phyloP scores from a whole-genome alignment of 2,888 invertebrate genomes.

The Scaptomyza flava region DNA sequence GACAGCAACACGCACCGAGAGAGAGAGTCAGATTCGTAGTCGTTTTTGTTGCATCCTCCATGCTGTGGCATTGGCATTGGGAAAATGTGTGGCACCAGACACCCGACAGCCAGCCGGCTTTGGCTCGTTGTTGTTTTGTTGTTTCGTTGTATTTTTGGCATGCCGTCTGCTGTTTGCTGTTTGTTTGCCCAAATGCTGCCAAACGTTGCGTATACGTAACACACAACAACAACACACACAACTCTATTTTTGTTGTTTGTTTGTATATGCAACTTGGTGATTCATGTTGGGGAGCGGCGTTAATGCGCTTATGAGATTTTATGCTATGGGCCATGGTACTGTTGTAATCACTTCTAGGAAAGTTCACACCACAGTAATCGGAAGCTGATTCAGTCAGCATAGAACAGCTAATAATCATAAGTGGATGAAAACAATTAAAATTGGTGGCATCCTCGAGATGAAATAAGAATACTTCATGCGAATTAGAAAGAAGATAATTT shows the following conservation, averaged over 20 bases:
- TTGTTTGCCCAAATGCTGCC: slow-evolving; percentile 34
- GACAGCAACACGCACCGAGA: slow-evolving; percentile 16
- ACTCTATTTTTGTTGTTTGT: slow-evolving; percentile 41
- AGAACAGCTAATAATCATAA: slow-evolving; percentile 17
- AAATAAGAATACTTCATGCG: no score
- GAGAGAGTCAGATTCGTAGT: slow-evolving; percentile 40
- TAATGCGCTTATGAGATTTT: slow-evolving; percentile 53
- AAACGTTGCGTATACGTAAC: slow-evolving; percentile 69
- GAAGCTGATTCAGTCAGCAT: slow-evolving; percentile 11
- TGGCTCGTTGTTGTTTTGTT: slow-evolving; percentile 8
- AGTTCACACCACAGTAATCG: slow-evolving; percentile 15
- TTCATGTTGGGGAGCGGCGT: slow-evolving; percentile 39
- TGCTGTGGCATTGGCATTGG: slow-evolving; percentile 75
- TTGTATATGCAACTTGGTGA: slow-evolving; percentile 33
- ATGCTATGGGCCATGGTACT: slow-evolving; percentile 14
- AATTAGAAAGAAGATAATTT: no score
- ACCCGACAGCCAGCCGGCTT: slow-evolving; percentile 20
- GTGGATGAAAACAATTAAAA: background rate
- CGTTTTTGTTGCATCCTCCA: slow-evolving; percentile 60
- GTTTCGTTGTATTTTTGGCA: slow-evolving; percentile 63
- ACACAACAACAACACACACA: slow-evolving; percentile 3
- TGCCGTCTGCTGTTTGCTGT: slow-evolving; percentile 41
- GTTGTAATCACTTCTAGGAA: slow-evolving; percentile 55
- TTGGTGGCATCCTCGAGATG: background rate
- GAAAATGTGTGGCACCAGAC: slow-evolving; percentile 75